Conservation (phyloP, 2,797 vertebrate species). For the Staurois parvus region DNA sequence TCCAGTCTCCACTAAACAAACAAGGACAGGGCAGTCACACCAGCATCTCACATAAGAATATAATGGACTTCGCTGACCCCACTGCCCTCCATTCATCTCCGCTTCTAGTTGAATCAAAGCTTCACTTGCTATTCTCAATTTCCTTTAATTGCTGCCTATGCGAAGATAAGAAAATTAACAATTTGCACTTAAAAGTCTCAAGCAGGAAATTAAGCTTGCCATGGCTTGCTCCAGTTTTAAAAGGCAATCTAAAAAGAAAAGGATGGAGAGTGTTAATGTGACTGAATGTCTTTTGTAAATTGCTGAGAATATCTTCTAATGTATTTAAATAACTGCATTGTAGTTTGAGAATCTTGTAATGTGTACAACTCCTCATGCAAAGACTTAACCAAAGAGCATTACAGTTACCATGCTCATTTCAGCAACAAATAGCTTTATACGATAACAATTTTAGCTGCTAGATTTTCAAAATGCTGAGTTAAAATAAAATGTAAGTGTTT, state of each 20-base stretch:
- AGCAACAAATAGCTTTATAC: neutral
- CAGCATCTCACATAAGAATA: constrained; percentile 81
- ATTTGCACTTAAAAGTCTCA: constrained; percentile 79
- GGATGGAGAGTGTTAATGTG: neutral
- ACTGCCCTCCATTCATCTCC: constrained; percentile 83
- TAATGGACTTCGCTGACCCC: constrained; percentile 83
- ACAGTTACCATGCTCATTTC: neutral
- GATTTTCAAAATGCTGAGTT: too few relatives aligned
- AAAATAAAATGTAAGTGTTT: too few relatives aligned
- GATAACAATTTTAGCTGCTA: too few relatives aligned
- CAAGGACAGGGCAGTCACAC: constrained; percentile 82
- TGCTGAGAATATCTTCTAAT: neutral
- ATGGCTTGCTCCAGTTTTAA: constrained; percentile 69
- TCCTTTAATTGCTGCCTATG: constrained; percentile 90
- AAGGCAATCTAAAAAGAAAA: constrained; percentile 68
- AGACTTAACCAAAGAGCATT: neutral
- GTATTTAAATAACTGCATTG: neutral
- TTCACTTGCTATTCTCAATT: constrained; percentile 87
- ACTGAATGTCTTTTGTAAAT: constrained; percentile 16
- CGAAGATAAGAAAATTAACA: constrained; percentile 90
- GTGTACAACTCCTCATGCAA: neutral
- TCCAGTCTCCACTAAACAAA: constrained; percentile 84
- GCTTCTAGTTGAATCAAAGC: constrained; percentile 84
- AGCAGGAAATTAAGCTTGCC: constrained; percentile 83
- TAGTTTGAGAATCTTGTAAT: neutral